These are phyloP conservation scores for Clytia hemisphaerica DNA, from an alignment of 30 jellyfish, hydroid and myxozoan genomes.

Conservation along the genomic window DNA sequence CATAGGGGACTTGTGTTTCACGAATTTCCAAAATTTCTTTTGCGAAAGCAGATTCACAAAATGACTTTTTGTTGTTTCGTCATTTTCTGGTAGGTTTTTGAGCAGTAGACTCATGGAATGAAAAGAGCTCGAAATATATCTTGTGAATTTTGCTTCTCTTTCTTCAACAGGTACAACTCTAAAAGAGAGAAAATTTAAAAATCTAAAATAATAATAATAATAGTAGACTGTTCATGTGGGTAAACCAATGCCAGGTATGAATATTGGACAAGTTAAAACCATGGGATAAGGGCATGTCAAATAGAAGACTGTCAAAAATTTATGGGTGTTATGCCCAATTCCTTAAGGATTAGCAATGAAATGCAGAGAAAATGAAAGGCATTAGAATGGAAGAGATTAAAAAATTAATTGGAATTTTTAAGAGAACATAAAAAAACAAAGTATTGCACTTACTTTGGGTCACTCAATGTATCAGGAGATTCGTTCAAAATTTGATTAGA, in stretches of 20 bases:
- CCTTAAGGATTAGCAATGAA: too few relatives aligned
- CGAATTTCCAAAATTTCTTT: conserved; percentile 71
- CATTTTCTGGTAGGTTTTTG: conserved; percentile 22
- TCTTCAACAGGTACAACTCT: conserved; percentile 84
- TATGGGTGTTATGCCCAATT: too few relatives aligned
- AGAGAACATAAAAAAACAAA: neutral
- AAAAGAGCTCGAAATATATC: conserved; percentile 58
- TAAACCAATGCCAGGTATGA: too few relatives aligned
- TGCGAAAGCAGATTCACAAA: conserved; percentile 26
- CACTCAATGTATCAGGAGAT: conserved; percentile 66
- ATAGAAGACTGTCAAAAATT: too few relatives aligned
- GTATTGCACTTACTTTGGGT: conserved; percentile 57
- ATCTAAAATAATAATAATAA: too few relatives aligned
- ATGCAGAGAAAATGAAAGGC: too few relatives aligned
- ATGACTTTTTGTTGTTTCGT: neutral
- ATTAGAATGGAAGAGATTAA: too few relatives aligned
- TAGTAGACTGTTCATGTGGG: too few relatives aligned
- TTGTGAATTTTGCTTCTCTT: conserved; percentile 70
- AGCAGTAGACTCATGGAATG: conserved; percentile 34
- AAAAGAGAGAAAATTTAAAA: neutral
- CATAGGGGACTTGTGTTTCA: conserved; percentile 47
- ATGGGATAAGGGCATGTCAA: too few relatives aligned
- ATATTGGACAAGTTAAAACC: too few relatives aligned
- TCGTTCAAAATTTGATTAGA: conserved; percentile 32
- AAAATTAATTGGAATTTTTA: too few relatives aligned